Conservation (phyloP, 2,113 vertebrate species). For the Montifringilla adamsi region DNA sequence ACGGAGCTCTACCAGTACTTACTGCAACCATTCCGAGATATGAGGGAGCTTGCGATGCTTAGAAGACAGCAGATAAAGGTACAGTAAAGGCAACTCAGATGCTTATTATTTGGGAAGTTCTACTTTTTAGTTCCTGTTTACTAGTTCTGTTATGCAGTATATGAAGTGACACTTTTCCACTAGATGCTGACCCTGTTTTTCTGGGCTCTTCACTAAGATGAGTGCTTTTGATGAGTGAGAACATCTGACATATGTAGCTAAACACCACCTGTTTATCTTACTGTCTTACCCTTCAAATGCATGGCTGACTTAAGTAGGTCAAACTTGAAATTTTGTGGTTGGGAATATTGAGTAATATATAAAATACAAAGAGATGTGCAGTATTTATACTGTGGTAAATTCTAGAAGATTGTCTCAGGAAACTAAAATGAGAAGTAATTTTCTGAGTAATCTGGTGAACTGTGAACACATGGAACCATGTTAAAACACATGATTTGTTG, state of each 20-base stretch:
- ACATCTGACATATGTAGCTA: background rate
- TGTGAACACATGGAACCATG: background rate
- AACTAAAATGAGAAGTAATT: background rate
- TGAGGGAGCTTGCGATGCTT: constrained; percentile 95
- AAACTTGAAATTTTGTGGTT: background rate
- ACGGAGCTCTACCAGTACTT: constrained; percentile 96
- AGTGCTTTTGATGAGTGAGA: background rate
- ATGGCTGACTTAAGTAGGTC: background rate
- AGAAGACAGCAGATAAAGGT: constrained; percentile 98
- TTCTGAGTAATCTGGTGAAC: background rate
- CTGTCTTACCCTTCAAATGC: background rate
- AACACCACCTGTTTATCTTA: background rate
- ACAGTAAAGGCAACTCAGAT: background rate
- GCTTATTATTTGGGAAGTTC: background rate
- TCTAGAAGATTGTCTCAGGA: background rate
- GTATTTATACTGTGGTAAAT: background rate
- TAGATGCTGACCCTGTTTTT: background rate
- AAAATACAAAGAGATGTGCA: background rate
- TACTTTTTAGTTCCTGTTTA: background rate
- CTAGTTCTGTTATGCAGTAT: background rate
- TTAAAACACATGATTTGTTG: background rate
- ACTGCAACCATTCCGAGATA: constrained; percentile 96
- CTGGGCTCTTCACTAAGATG: background rate
- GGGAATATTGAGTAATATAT: background rate
- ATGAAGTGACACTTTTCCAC: background rate